These are phyloP conservation scores for Bettongia penicillata DNA, from an alignment of 2,113 vertebrate genomes.

Conservation along the genomic window DNA sequence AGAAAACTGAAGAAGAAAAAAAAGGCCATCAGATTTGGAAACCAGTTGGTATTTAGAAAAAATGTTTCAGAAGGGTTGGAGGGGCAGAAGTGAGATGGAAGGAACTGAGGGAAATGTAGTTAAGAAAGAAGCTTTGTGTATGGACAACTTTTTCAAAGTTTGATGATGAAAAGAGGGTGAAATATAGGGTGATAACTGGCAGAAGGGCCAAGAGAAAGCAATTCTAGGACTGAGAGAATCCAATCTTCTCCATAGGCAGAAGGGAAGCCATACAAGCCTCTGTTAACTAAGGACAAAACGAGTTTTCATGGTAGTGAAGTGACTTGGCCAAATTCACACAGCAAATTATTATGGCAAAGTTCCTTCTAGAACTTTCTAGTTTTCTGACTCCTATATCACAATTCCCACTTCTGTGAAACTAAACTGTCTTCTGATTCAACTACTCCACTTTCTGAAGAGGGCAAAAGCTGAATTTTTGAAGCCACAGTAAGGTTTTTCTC, in stretches of 20 bases:
- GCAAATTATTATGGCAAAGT: neutral
- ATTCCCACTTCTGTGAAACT: neutral
- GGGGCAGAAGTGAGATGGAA: neutral
- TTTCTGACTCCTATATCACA: neutral
- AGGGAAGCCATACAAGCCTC: neutral
- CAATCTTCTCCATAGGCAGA: neutral
- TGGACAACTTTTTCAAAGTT: neutral
- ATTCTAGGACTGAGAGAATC: neutral
- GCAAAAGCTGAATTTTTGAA: neutral
- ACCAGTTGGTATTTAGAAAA: neutral
- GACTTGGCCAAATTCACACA: neutral
- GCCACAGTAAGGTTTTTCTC: neutral
- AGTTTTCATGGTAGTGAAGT: neutral
- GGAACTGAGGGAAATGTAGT: neutral
- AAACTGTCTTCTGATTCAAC: neutral
- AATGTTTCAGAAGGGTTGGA: neutral
- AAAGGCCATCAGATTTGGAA: neutral
- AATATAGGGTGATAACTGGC: neutral
- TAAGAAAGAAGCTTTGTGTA: neutral
- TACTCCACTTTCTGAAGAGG: neutral
- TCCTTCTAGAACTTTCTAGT: neutral
- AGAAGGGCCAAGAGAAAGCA: neutral
- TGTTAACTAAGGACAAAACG: neutral
- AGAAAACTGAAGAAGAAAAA: neutral
- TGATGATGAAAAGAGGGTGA: neutral